Evolutionary conservation across 2,888 invertebrate species (phyloP), one percentile per base, ranked within the genome.

Genomic region (Acronicta alni): DNA sequence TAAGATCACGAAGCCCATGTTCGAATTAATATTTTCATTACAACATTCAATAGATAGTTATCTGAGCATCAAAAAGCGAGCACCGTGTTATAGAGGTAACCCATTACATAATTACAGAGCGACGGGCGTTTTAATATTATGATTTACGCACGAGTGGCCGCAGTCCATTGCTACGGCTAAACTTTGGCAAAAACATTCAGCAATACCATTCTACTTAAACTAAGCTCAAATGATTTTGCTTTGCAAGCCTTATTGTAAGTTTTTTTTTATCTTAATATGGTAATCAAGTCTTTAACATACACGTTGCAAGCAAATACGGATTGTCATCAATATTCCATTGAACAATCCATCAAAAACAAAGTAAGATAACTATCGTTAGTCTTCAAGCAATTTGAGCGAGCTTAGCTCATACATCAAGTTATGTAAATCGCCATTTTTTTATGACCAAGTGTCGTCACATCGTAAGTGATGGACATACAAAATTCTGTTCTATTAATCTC

Each of bases 121-220:
- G 68, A 75, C 69, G 70, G 76, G 71, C 72, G 76, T 80, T 83
- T 84, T 84, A 70, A 83, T 81, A 81, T 80, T 83, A 82, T 81
- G 72, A 81, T 88, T 85, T 82, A 86, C 85, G 87, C 87, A 86
- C 86, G 85, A 85, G 77, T 81, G 80, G 75, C 57, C 74, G 66
- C 79, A 46, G 70, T 64, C 57, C 56, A 69, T 72, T 64, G 60
- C 61, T 55, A 63, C 48, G 58, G 35, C 63, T 47, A 52, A 57
- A 53, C 51, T 54, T 54, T 63, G 43, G 59, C 75, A 79, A 78
- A 77, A 77, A 78, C 63, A 57, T 57, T 71, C 45, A 2, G 55
- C 58, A 44, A 61, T 72, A 52, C 61, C 43, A 65, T 67, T 67
- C 68, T 68, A 80, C 75, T 80, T 75, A 42, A 68, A 69, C 63